Conservation (phyloP, 2,113 vertebrate species). For the Ceratotherium simum region DNA sequence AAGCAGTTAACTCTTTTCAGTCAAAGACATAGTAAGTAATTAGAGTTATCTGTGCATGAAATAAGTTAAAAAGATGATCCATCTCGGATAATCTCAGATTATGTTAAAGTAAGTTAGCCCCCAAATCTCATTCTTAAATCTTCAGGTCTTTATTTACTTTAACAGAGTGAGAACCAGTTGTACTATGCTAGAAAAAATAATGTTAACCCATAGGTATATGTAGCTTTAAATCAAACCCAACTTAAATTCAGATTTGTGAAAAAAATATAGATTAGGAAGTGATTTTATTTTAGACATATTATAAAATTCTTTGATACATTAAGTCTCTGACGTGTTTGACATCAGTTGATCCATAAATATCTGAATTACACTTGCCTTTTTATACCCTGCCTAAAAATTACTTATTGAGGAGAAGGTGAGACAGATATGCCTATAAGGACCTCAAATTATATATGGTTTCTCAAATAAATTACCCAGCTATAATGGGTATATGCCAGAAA, state of each 20-base stretch:
- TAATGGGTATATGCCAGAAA: background rate
- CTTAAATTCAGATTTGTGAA: constrained; percentile 15
- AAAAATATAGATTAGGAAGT: background rate
- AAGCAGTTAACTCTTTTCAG: constrained; percentile 11
- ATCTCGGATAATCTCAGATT: background rate
- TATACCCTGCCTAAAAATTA: background rate
- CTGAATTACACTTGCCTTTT: background rate
- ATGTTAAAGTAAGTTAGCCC: background rate
- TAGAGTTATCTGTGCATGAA: background rate
- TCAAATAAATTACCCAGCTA: background rate
- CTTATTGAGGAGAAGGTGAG: background rate
- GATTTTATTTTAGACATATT: background rate
- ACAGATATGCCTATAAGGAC: background rate
- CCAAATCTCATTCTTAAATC: constrained; percentile 31
- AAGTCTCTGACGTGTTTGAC: background rate
- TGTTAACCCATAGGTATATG: background rate
- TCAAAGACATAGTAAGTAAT: background rate
- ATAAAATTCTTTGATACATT: background rate
- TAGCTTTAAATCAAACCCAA: constrained; percentile 14
- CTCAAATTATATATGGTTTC: background rate
- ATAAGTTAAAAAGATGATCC: background rate
- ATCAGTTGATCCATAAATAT: background rate
- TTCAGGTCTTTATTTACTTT: background rate
- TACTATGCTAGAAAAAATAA: background rate
- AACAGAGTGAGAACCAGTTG: background rate